Base-by-base conservation (phyloP, 2,113 vertebrate genomes). In the Seriola quinqueradiata region DNA sequence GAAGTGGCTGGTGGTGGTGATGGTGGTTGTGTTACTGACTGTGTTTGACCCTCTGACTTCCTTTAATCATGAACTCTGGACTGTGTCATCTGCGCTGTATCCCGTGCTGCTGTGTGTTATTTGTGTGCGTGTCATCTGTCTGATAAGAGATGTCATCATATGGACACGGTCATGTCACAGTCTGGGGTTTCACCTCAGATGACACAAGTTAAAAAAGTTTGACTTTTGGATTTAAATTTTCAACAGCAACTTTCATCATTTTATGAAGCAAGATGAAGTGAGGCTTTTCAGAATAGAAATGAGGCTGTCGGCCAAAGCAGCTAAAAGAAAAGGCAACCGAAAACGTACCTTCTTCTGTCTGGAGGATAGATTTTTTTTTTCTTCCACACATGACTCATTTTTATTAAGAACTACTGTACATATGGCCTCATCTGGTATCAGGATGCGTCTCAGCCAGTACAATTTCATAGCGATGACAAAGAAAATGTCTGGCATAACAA, bases 391-490 rank as follows among this genome's bases (percentile, higher is more conserved):
- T 87, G 87, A 92, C 36, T 90, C 90, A 92, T 32, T 58, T 61
- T 82, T 74, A 38, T 8, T 1, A 78, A 64, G 73, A 83, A 75
- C 36, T 81, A 72, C 57, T 82, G 48, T 81, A 70, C 79, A 70
- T 69, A 50, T 42, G 73, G 54, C 32, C 61, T 89, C 71, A 82
- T 75, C 77, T 23, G 54, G 28, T 10, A 85, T 80, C 81, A 87
- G 93, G 92, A 92, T 87, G 83, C 4, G 32, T 84, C 65, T 83
- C 86, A 86, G 87, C 73, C 84, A 1, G n/a, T 38, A 48, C 40
- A 79, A 84, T 86, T 77, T 59, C 58, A 74, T 23, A 1, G 46
- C 23, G 78, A 83, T 92, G 90, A 93, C 84, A 72, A 76, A 88
- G 73, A 84, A 84, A 61, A 83, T 81, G 82, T 88, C 83, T 90